These are phyloP conservation scores for Apogon hyalosoma DNA, from an alignment of 2,797 vertebrate species.

Conservation along the genomic window DNA sequence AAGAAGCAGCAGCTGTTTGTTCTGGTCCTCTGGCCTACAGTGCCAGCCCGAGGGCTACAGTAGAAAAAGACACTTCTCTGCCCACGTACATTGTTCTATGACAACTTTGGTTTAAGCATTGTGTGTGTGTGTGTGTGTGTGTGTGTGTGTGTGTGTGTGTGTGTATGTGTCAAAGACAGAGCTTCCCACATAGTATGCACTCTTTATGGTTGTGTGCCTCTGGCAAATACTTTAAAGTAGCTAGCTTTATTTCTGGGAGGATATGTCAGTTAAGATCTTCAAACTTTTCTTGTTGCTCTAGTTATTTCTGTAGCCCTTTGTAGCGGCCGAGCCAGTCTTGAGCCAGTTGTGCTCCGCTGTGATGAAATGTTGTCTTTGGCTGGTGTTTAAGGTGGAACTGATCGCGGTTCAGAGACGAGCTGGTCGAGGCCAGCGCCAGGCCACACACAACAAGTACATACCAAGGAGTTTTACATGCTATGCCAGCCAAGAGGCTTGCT, in stretches of 20 bases:
- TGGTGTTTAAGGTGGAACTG: constrained; percentile 68
- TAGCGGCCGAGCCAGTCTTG: constrained; percentile 38
- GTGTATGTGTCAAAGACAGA: constrained; percentile 58
- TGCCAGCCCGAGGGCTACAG: constrained; percentile 60
- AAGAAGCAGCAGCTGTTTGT: constrained; percentile 76
- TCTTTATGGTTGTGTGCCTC: constrained; percentile 67
- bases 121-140: constrained; percentile 50
- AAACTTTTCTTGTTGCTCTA: constrained; percentile 53
- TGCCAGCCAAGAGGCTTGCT: constrained; percentile 69
- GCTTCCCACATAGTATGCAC: constrained; percentile 72
- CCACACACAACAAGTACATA: constrained; percentile 77
- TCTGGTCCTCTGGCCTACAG: constrained; percentile 53
- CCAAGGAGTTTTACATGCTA: constrained; percentile 64
- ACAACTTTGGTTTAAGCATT: constrained; percentile 55
- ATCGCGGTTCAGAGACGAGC: constrained; percentile 66
- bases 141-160: constrained; percentile 31
- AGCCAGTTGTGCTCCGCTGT: constrained; percentile 55
- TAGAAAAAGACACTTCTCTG: constrained; percentile 52
- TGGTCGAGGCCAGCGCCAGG: constrained; percentile 70
- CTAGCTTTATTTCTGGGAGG: constrained; percentile 67
- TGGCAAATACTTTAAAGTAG: constrained; percentile 70
- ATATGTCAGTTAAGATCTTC: constrained; percentile 64
- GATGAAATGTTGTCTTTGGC: constrained; percentile 77
- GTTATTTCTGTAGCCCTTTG: constrained; percentile 71
- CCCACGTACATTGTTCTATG: constrained; percentile 62